Evolutionary conservation across 2,888 invertebrate species (phyloP).

Genomic region (Orgyia antiqua): DNA sequence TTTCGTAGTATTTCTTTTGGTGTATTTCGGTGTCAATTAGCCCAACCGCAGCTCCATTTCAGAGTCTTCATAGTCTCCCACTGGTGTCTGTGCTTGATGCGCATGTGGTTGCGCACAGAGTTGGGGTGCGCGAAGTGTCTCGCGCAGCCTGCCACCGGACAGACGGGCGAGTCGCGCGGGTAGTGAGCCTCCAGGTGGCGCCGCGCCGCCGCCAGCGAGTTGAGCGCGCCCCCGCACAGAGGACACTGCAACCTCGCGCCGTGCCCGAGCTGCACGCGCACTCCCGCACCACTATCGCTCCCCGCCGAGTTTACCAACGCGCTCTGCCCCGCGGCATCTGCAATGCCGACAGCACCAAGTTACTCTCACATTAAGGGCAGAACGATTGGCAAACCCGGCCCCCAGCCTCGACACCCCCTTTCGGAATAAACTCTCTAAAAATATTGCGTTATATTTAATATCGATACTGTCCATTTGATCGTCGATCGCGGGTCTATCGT

Average conservation of each 20-base stretch:
- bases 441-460: constrained; percentile 37
- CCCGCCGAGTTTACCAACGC: constrained; percentile 38
- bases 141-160: constrained; percentile 87
- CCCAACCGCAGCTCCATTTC: constrained; percentile 83
- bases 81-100: constrained; percentile 87
- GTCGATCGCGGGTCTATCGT: constrained; percentile 26
- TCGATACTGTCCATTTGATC: constrained; percentile 31
- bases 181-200: constrained; percentile 89
- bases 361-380: constrained; percentile 34
- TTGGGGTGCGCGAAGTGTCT: constrained; percentile 89
- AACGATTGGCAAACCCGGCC: constrained; percentile 56
- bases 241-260: constrained; percentile 78
- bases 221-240: constrained; percentile 83
- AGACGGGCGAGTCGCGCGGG: constrained; percentile 89
- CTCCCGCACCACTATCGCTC: constrained; percentile 30
- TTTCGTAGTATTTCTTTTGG: background rate
- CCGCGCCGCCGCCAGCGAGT: constrained; percentile 82
- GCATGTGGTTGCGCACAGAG: constrained; percentile 92
- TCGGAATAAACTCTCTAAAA: constrained; percentile 55
- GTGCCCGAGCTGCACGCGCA: background rate
- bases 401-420: constrained; percentile 25
- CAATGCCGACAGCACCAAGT: constrained; percentile 76
- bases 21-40: constrained; percentile 29
- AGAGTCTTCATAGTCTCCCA: constrained; percentile 92
- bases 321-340: constrained; percentile 71